These are phyloP conservation scores for Carpatolechia fugitivella DNA, from an alignment of 2,888 invertebrate species.

Conservation along the genomic window DNA sequence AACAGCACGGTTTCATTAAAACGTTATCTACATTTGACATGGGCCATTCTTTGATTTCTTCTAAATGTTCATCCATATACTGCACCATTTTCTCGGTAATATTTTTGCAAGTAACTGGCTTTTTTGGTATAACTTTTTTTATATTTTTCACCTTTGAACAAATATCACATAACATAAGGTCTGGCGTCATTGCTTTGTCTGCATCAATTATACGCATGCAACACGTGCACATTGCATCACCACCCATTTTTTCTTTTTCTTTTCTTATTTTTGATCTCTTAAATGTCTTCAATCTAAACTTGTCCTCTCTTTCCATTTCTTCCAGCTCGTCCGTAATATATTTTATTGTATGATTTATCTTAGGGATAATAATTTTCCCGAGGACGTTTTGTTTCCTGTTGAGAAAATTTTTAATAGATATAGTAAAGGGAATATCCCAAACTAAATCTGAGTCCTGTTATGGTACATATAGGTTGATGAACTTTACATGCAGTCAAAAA, in stretches of 20 bases:
- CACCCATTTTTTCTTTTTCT: not conserved
- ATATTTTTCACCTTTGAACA: not conserved
- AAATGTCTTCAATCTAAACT: slow-evolving; percentile 37
- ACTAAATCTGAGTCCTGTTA: too few species aligned
- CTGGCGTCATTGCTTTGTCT: not conserved
- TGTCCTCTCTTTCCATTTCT: slow-evolving; percentile 39
- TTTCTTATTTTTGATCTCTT: slow-evolving; percentile 27
- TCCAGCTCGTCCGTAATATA: slow-evolving; percentile 39
- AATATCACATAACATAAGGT: not conserved
- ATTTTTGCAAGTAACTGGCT: not conserved
- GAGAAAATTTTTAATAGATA: not conserved
- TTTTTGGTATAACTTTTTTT: not conserved
- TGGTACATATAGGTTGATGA: too few species aligned
- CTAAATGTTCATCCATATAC: not conserved
- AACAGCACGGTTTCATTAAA: not conserved
- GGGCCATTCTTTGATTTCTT: not conserved
- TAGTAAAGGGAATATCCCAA: too few species aligned
- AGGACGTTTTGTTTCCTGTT: slow-evolving; percentile 42
- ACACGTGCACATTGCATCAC: not conserved
- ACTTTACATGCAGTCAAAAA: too few species aligned
- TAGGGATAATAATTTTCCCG: slow-evolving; percentile 38
- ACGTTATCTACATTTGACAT: not conserved
- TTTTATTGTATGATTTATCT: slow-evolving; percentile 28
- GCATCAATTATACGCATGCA: not conserved
- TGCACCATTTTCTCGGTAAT: not conserved